Evolutionary conservation across 1,140 invertebrate genomes (phyloP).

Genomic region (Lepidurus couesii): DNA sequence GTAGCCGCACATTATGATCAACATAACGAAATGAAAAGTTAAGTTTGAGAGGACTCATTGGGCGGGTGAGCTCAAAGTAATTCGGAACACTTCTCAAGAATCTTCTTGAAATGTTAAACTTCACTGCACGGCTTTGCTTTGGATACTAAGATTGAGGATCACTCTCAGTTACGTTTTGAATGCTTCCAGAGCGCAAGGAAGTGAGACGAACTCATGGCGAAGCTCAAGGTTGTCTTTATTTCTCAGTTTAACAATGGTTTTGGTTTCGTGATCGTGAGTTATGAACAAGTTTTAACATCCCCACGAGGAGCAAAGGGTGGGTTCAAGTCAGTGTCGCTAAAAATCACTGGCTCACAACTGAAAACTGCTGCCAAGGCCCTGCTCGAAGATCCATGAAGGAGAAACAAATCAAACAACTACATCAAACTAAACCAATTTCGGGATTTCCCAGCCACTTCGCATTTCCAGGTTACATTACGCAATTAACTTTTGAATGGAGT

Average conservation of each 20-base stretch:
- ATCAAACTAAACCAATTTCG: background rate
- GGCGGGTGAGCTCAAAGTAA: background rate
- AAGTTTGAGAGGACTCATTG: background rate
- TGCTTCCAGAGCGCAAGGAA: conserved; percentile 3
- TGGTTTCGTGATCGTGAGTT: conserved; percentile 14
- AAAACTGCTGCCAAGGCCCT: background rate
- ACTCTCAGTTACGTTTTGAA: background rate
- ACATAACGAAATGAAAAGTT: background rate
- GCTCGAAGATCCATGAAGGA: background rate
- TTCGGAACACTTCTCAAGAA: conserved; percentile 8
- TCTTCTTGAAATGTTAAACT: background rate
- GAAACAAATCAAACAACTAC: background rate
- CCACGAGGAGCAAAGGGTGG: background rate
- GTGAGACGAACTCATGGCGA: background rate
- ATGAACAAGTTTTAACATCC: background rate
- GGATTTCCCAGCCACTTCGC: background rate
- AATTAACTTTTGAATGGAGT: too few species aligned
- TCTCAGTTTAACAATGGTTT: background rate
- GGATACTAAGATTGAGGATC: background rate
- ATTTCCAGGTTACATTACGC: too few species aligned
- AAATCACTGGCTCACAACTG: conserved; percentile 17
- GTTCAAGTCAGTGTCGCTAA: background rate
- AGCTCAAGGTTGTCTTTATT: background rate
- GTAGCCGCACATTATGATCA: background rate
- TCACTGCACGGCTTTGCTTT: background rate